Conservation (phyloP, 1,140 invertebrate genomes). For the Microplitis demolitor region DNA sequence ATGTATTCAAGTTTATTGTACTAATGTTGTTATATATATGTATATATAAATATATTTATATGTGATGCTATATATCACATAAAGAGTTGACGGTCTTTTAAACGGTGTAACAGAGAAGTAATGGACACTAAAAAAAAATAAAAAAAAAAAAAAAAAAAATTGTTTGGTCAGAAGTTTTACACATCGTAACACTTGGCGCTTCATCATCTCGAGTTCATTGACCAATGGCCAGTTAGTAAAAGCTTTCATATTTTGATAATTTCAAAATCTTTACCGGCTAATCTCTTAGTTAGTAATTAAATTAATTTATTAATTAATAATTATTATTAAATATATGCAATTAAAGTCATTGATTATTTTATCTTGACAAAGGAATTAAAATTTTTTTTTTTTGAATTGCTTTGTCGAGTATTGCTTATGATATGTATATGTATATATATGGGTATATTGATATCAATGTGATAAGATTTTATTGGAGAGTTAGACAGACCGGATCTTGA, state of each 20-base stretch:
- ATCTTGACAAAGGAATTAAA: too few species aligned
- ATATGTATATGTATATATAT: too few species aligned
- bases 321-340: too few species aligned
- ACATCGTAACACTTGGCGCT: conserved; percentile 11
- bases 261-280: background rate
- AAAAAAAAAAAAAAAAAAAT: background rate
- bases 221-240: background rate
- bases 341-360: too few species aligned
- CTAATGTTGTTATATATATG: background rate
- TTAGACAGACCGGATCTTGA: conserved; percentile 22
- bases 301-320: too few species aligned
- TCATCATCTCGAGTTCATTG: background rate
- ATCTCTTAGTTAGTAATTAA: background rate
- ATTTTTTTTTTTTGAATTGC: too few species aligned
- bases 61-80: background rate
- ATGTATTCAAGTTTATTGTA: conserved; percentile 3
- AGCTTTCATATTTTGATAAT: background rate
- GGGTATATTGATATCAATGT: background rate
- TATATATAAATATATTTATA: conserved; percentile 7
- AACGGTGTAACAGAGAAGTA: too few species aligned
- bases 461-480: conserved; percentile 16
- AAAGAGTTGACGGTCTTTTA: too few species aligned
- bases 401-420: too few species aligned
- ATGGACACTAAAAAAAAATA: background rate
- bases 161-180: conserved; percentile 19